Conservation (phyloP, 2,797 vertebrate genomes). For the Acropternis orthonyx region DNA sequence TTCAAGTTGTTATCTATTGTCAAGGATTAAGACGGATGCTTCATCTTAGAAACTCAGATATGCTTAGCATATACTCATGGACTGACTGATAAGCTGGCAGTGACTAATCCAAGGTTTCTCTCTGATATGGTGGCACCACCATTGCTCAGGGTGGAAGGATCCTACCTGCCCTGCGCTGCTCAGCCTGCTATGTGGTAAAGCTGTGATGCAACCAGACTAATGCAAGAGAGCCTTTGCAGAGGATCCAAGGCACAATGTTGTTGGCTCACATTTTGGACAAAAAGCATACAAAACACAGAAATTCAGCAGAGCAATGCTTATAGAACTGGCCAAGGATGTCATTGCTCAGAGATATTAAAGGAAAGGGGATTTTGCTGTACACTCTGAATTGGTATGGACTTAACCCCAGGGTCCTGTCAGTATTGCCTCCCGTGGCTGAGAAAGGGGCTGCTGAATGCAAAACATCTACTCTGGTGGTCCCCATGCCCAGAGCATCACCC, state of each 20-base stretch:
- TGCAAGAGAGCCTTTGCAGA: background rate
- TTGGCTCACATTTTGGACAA: background rate
- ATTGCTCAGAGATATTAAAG: background rate
- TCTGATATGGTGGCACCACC: background rate
- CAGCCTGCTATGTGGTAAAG: background rate
- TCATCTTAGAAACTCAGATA: background rate
- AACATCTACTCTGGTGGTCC: background rate
- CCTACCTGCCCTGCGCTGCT: background rate
- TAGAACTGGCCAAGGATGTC: background rate
- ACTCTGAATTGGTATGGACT: background rate
- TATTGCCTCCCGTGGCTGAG: background rate
- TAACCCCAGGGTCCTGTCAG: background rate
- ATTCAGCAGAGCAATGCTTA: background rate
- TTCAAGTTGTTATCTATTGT: background rate
- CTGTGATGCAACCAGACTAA: background rate
- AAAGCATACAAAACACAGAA: background rate
- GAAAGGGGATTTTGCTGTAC: background rate
- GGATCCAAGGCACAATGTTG: background rate
- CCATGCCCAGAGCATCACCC: rapidly evolving
- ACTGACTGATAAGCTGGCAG: background rate
- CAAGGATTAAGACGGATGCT: background rate
- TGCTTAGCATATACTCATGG: background rate
- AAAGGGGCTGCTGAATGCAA: background rate
- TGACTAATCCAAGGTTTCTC: background rate
- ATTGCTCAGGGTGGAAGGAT: background rate